Percentiles rank a stretch among this genome's conserved stretches.
Evolutionary conservation across 1,140 invertebrate species (phyloP).

Genomic region (Batillaria attramentaria): DNA sequence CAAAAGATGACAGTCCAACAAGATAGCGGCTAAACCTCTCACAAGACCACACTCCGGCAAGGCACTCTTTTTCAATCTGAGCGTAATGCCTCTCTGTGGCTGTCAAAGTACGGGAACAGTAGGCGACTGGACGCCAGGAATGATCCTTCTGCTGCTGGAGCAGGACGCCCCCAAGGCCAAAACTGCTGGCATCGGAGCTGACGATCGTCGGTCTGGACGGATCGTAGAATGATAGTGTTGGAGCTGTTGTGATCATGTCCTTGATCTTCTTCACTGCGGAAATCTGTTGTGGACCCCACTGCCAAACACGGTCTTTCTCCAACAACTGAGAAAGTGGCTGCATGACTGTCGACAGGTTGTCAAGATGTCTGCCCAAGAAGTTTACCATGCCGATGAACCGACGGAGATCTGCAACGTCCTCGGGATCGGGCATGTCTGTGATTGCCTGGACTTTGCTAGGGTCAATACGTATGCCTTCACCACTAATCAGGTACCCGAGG

Average conservation of each 20-base stretch:
- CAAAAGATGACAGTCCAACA: conserved; percentile 61
- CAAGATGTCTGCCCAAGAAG: conserved; percentile 69
- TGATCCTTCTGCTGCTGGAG: conserved; percentile 37
- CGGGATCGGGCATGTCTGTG: neutral
- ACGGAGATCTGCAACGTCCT: conserved; percentile 29
- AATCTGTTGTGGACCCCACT: conserved; percentile 28
- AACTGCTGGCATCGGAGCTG: conserved; percentile 40
- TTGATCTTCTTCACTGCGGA: conserved; percentile 19
- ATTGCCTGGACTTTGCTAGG: conserved; percentile 22
- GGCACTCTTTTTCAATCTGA: conserved; percentile 75
- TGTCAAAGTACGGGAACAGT: conserved; percentile 70
- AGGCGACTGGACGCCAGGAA: conserved; percentile 65
- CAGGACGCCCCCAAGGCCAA: conserved; percentile 45
- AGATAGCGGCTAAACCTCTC: conserved; percentile 74
- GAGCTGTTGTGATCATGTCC: no score
- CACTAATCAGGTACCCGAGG: no score
- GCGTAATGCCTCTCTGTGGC: conserved; percentile 72
- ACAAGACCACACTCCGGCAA: conserved; percentile 73
- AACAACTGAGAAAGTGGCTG: conserved; percentile 27
- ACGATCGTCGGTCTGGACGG: conserved; percentile 33
- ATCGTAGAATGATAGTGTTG: conserved; percentile 9
- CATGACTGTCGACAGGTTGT: conserved; percentile 27
- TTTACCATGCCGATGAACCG: conserved; percentile 68
- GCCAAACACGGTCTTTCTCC: conserved; percentile 32
- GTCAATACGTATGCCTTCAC: no score